Conservation (phyloP, 2,797 vertebrate species). For the Anguilla marmorata region DNA sequence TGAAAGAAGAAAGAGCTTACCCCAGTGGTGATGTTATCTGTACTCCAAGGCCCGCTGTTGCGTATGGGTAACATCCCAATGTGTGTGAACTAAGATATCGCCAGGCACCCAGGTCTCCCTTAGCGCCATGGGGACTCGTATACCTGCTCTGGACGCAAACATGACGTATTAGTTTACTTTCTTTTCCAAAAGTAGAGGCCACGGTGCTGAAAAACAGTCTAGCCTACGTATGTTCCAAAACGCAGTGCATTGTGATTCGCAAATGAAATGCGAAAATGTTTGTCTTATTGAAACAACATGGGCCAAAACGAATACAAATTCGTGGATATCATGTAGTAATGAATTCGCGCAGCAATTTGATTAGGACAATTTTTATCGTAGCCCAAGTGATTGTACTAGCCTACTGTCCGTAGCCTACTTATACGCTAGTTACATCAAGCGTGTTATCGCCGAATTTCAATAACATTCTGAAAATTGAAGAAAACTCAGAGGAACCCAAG, state of each 20-base stretch:
- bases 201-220: background rate
- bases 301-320: too few relatives aligned
- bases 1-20: constrained; percentile 28
- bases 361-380: background rate
- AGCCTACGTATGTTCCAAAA: background rate
- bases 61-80: constrained; percentile 42
- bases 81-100: constrained; percentile 49
- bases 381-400: background rate
- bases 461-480: background rate
- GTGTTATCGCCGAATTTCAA: background rate
- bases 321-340: background rate
- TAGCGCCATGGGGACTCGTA: constrained; percentile 70
- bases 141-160: constrained; percentile 34
- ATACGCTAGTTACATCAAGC: background rate
- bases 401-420: background rate
- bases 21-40: constrained; percentile 71
- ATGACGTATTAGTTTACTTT: background rate
- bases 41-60: constrained; percentile 60
- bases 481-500: background rate
- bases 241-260: background rate
- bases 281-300: background rate
- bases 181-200: background rate
- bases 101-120: constrained; percentile 58
- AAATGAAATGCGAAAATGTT: background rate
- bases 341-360: background rate